Evolutionary conservation across 2,888 invertebrate genomes (phyloP).

Genomic region (Hypomecis atomaria): DNA sequence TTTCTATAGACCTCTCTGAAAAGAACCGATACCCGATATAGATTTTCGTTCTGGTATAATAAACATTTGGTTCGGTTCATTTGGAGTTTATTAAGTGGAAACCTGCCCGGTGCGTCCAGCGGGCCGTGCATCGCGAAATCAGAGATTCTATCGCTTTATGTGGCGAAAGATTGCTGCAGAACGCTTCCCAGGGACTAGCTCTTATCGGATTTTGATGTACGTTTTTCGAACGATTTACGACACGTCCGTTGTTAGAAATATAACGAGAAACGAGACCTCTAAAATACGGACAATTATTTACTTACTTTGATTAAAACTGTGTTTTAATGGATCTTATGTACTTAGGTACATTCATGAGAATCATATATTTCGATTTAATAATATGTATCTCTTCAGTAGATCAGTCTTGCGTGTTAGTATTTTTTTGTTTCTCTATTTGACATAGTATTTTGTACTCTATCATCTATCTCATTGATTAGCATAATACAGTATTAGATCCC

Average conservation of each 20-base stretch:
- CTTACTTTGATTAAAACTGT: no score
- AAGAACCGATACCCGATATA: slow-evolving; percentile 55
- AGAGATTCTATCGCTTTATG: slow-evolving; percentile 50
- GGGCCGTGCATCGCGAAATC: slow-evolving; percentile 41
- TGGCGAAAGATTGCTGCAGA: slow-evolving; percentile 45
- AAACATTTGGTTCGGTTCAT: slow-evolving; percentile 71
- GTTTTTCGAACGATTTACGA: not conserved
- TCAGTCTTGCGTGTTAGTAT: no score
- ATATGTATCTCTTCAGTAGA: no score
- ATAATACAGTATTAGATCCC: no score
- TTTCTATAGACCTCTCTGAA: slow-evolving; percentile 40
- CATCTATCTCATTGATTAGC: no score
- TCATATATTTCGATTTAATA: no score
- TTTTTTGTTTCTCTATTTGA: no score
- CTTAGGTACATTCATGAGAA: no score
- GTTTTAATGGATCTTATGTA: no score
- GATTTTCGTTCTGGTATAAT: slow-evolving; percentile 60
- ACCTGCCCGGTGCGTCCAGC: slow-evolving; percentile 55
- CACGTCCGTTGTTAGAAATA: not conserved
- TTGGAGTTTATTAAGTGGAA: slow-evolving; percentile 76
- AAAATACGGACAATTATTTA: no score
- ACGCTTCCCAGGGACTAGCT: slow-evolving; percentile 4
- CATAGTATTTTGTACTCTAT: no score
- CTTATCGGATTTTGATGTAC: not conserved
- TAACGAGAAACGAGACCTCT: no score